Conservation (phyloP, 1,140 invertebrate species). For the Solenopsis fugax region DNA sequence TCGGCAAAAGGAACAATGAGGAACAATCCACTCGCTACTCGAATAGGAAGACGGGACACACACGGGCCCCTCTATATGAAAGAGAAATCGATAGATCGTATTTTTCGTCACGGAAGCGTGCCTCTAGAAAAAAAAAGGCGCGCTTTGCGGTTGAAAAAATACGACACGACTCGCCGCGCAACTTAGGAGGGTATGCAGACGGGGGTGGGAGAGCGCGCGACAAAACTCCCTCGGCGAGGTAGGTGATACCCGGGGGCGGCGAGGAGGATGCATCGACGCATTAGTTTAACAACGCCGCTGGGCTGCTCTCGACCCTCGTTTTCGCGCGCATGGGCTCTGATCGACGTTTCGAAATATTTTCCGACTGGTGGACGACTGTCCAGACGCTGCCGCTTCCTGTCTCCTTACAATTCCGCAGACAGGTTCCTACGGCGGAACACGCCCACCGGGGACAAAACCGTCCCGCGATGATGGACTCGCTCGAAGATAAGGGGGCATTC, state of each 20-base stretch:
- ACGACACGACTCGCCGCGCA: neutral
- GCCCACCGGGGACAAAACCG: conserved; percentile 78
- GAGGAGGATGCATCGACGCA: conserved; percentile 49
- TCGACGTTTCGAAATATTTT: conserved; percentile 82
- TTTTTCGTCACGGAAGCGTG: neutral
- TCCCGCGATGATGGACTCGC: conserved; percentile 83
- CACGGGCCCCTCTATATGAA: neutral
- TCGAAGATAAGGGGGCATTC: conserved; percentile 85
- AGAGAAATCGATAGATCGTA: neutral
- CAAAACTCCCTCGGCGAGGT: no score
- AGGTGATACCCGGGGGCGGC: neutral
- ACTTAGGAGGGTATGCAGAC: conserved; percentile 33
- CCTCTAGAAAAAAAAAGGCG: neutral
- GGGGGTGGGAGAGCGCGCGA: neutral
- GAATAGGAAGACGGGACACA: neutral
- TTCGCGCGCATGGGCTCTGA: conserved; percentile 71
- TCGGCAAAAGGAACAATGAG: neutral
- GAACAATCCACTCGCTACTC: neutral
- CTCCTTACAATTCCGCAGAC: conserved; percentile 84
- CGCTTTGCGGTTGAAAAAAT: neutral
- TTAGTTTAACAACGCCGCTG: conserved; percentile 57
- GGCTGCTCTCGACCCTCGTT: conserved; percentile 74
- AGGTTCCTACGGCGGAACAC: conserved; percentile 77
- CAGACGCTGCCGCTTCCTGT: conserved; percentile 84
- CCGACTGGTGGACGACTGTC: conserved; percentile 76